Percentiles rank a stretch among this genome's conserved stretches.
These are phyloP conservation scores for Papio anubis DNA, from an alignment of 2,113 vertebrate species.

Conservation along the genomic window DNA sequence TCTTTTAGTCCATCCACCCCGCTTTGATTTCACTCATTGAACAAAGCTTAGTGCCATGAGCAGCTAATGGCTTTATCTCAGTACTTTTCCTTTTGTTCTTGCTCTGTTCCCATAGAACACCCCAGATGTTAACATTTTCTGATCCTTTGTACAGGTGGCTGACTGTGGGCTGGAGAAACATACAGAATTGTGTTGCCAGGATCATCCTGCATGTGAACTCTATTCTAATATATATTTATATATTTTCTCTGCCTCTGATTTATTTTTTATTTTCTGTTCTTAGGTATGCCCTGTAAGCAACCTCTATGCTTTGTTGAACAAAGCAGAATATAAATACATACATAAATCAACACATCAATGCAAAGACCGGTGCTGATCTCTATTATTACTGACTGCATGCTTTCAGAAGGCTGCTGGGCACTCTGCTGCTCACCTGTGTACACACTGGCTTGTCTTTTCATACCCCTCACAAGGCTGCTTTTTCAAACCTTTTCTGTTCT, in stretches of 20 bases:
- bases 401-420: not conserved
- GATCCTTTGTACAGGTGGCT: not conserved
- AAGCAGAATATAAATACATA: not conserved
- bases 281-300: not conserved
- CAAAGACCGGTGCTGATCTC: not conserved
- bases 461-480: not conserved
- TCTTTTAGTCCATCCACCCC: not conserved
- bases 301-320: slow-evolving; percentile 1
- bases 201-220: not conserved
- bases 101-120: not conserved
- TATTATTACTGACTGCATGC: not conserved
- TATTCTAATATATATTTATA: not conserved
- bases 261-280: slow-evolving; percentile 39
- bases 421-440: not conserved
- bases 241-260: slow-evolving; percentile 19
- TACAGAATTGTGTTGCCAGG: not conserved
- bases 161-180: not conserved
- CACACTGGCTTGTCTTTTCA: not conserved
- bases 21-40: not conserved
- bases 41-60: not conserved
- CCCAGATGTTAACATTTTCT: not conserved
- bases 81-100: slow-evolving; percentile 5
- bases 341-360: not conserved
- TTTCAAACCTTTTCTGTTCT: not conserved
- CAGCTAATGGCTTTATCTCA: not conserved